Evolutionary conservation across 2,888 invertebrate species (phyloP).

Genomic region (Nematopogon swammerdamellus): DNA sequence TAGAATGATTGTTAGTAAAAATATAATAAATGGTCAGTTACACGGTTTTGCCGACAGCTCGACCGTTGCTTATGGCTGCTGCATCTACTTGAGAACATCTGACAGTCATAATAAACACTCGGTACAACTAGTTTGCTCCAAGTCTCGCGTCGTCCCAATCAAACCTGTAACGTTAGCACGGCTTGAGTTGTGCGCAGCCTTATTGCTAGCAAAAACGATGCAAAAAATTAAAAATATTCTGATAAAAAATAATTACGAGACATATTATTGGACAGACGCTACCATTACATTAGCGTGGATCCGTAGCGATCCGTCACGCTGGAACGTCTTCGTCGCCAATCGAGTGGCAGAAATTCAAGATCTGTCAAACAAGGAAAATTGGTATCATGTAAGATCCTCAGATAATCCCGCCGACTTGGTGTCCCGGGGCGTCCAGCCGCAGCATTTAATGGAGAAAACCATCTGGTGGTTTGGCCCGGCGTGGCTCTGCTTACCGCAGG

Average conservation of each 20-base stretch:
- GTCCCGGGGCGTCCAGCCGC: background rate
- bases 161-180: background rate
- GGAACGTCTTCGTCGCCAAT: background rate
- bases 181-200: background rate
- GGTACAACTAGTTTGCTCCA: background rate
- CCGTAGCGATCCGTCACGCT: background rate
- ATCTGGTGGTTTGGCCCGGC: background rate
- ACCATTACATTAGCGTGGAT: background rate
- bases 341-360: background rate
- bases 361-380: background rate
- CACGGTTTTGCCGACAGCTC: background rate
- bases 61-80: background rate
- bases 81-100: background rate
- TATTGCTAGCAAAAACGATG: background rate
- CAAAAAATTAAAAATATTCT: background rate
- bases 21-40: too few species aligned
- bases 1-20: background rate
- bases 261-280: background rate
- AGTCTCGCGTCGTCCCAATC: background rate
- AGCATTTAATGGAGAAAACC: background rate
- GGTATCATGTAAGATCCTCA: background rate
- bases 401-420: background rate
- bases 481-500: background rate
- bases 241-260: background rate
- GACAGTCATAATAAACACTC: background rate